Conservation (phyloP, 2,888 invertebrate genomes). For the Myopa tessellatipennis region DNA sequence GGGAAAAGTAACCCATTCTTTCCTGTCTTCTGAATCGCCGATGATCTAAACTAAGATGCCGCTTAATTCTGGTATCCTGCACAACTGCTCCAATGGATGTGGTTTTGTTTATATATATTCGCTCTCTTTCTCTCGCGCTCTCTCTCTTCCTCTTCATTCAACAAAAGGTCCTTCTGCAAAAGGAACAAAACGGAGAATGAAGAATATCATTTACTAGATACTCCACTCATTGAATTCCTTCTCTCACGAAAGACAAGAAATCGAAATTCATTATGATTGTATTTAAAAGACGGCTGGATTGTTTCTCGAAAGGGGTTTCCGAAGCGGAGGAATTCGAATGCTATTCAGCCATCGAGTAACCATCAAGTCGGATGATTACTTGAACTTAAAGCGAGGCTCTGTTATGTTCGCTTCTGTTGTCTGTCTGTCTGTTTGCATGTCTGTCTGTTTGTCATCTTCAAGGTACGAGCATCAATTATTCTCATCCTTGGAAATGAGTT, state of each 20-base stretch:
- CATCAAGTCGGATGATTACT: neutral
- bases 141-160: neutral
- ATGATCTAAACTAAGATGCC: too few relatives aligned
- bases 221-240: slow-evolving; percentile 12
- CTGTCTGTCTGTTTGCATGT: neutral
- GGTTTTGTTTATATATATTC: too few relatives aligned
- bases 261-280: slow-evolving; percentile 36
- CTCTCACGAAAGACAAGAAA: slow-evolving; percentile 29
- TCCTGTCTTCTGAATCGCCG: too few relatives aligned
- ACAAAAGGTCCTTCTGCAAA: neutral
- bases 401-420: neutral
- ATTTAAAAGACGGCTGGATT: slow-evolving; percentile 27
- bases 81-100: too few relatives aligned
- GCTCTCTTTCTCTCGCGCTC: neutral
- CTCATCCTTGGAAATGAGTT: slow-evolving; percentile 12
- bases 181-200: neutral
- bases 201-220: slow-evolving; percentile 24
- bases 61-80: too few relatives aligned
- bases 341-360: neutral
- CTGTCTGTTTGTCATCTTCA: neutral
- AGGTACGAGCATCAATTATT: slow-evolving; percentile 19
- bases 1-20: too few relatives aligned
- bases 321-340: neutral
- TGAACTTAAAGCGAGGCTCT: neutral
- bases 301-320: slow-evolving; percentile 26